Evolutionary conservation across 2,888 invertebrate species (phyloP).

Genomic region (Eugnorisma glareosa): DNA sequence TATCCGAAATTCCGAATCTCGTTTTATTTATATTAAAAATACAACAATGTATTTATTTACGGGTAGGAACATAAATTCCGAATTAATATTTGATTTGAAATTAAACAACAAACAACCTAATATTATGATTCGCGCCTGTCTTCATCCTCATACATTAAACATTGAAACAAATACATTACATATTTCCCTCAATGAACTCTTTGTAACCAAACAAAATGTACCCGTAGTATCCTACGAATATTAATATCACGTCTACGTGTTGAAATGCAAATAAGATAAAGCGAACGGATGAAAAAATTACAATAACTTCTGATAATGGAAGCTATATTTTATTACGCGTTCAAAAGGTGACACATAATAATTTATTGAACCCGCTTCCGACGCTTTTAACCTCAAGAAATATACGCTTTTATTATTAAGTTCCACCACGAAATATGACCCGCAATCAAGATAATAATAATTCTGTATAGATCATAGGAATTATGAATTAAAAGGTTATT

Average conservation of each 20-base stretch:
- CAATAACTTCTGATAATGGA: slow-evolving; percentile 60
- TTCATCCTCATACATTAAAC: slow-evolving; percentile 16
- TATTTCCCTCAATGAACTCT: slow-evolving; percentile 17
- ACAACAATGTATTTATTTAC: background rate
- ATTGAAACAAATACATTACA: slow-evolving; percentile 33
- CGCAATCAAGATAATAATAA: slow-evolving; percentile 29
- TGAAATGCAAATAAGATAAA: slow-evolving; percentile 49
- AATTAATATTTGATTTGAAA: slow-evolving; percentile 20
- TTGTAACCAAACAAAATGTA: slow-evolving; percentile 18
- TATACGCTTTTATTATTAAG: slow-evolving; percentile 52
- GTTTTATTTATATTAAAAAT: background rate
- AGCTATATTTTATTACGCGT: slow-evolving; percentile 52
- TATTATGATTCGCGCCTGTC: slow-evolving; percentile 30
- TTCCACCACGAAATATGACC: slow-evolving; percentile 36
- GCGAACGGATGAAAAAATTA: slow-evolving; percentile 47
- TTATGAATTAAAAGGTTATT: slow-evolving; percentile 76
- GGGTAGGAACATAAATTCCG: background rate
- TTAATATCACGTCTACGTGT: slow-evolving; percentile 43
- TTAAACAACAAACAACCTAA: slow-evolving; percentile 5
- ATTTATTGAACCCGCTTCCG: slow-evolving; percentile 55
- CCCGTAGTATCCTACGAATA: slow-evolving; percentile 34
- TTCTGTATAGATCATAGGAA: slow-evolving; percentile 65
- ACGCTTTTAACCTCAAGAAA: slow-evolving; percentile 42
- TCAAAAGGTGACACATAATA: slow-evolving; percentile 53
- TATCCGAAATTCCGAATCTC: too few species aligned